Evolutionary conservation across 2,888 invertebrate genomes (phyloP).

Genomic region (Orthosia incerta): DNA sequence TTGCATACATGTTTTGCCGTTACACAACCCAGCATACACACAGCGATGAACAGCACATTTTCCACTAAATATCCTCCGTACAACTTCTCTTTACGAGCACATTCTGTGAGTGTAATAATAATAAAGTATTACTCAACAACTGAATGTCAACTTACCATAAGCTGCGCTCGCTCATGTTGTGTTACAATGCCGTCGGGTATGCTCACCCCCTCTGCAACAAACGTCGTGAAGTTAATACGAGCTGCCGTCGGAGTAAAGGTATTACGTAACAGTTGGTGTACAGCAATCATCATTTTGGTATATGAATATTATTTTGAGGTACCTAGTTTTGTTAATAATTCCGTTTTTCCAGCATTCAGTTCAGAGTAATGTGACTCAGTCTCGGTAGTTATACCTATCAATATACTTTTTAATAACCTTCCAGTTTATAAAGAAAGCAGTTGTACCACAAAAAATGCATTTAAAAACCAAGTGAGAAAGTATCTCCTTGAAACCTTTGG

Average conservation of each 20-base stretch:
- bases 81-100: constrained; percentile 11
- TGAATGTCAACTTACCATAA: constrained; percentile 80
- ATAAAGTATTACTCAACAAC: constrained; percentile 40
- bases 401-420: too few species aligned
- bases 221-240: constrained; percentile 45
- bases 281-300: constrained; percentile 31
- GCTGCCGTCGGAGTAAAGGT: constrained; percentile 19
- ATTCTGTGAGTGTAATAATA: constrained; percentile 34
- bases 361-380: not conserved
- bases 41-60: constrained; percentile 4
- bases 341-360: not conserved
- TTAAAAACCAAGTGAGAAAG: too few species aligned
- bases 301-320: constrained; percentile 23
- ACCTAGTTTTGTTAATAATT: constrained; percentile 23
- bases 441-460: too few species aligned
- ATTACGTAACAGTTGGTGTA: constrained; percentile 3
- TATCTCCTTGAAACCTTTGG: too few species aligned
- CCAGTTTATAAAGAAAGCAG: too few species aligned
- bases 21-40: constrained; percentile 4
- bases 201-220: constrained; percentile 77
- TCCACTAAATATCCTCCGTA: not conserved
- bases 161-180: constrained; percentile 79
- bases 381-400: too few species aligned
- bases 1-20: not conserved
- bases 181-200: constrained; percentile 62